These are phyloP conservation scores for Trachelus tabidus DNA, from an alignment of 2,888 invertebrate species.

Conservation along the genomic window DNA sequence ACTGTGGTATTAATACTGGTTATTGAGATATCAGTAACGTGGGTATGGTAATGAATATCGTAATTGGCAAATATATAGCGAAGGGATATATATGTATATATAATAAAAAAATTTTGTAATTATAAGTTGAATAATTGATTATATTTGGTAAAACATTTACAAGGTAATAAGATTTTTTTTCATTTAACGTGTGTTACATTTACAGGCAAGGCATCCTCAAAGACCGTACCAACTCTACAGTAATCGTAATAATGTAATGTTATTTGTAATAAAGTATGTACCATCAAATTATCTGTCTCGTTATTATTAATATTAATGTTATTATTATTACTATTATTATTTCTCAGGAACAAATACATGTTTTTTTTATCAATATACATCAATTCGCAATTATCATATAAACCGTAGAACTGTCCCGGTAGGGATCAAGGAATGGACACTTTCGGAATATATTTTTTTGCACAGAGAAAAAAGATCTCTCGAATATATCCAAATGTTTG, in stretches of 20 bases:
- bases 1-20: neutral
- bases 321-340: constrained; percentile 18
- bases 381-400: constrained; percentile 60
- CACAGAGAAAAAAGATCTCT: neutral
- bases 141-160: constrained; percentile 67
- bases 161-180: constrained; percentile 60
- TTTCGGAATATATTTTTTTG: constrained; percentile 23
- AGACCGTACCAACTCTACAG: constrained; percentile 64
- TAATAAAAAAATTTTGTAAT: constrained; percentile 8
- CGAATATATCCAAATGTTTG: neutral
- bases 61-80: constrained; percentile 2
- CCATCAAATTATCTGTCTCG: constrained; percentile 62
- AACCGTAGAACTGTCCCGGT: constrained; percentile 52
- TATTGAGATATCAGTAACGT: neutral
- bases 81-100: constrained; percentile 10
- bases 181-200: constrained; percentile 57
- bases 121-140: constrained; percentile 63
- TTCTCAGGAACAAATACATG: constrained; percentile 17
- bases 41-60: neutral
- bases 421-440: constrained; percentile 49
- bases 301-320: constrained; percentile 53
- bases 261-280: constrained; percentile 64
- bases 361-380: constrained; percentile 58
- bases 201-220: constrained; percentile 65
- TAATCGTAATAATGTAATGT: constrained; percentile 57